These are phyloP conservation scores for Toxotes jaculatrix DNA, from an alignment of 2,113 vertebrate genomes.

Conservation along the genomic window DNA sequence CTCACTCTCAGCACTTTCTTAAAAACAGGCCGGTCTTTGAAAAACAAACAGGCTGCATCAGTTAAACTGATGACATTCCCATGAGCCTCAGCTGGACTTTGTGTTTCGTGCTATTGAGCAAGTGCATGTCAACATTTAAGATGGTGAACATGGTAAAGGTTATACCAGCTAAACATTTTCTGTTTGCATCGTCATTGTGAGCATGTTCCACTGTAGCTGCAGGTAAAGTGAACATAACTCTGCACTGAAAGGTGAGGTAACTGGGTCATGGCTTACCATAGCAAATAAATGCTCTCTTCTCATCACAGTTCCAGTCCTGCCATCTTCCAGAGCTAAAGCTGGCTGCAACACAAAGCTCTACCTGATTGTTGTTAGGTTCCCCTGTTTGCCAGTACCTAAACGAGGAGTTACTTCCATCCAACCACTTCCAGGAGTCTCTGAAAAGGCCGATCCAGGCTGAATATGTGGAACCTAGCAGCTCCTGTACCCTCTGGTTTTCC, in stretches of 20 bases:
- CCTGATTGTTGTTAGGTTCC: rapidly evolving
- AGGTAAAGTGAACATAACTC: neutral
- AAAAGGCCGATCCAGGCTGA: constrained; percentile 37
- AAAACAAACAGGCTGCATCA: no score
- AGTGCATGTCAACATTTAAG: no score
- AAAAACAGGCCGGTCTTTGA: neutral
- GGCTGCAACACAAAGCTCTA: neutral
- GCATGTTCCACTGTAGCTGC: no score
- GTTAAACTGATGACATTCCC: no score
- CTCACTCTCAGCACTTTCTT: neutral
- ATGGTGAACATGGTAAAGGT: no score
- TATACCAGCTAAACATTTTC: neutral
- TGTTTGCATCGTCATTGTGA: neutral
- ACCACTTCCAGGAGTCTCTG: constrained; percentile 21
- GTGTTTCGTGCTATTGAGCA: no score
- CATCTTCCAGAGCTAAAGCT: neutral
- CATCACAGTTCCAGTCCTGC: neutral
- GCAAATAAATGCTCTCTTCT: neutral
- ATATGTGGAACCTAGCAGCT: neutral
- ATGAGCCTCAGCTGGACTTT: no score
- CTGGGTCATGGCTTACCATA: constrained; percentile 6
- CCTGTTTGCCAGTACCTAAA: neutral
- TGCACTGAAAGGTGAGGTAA: neutral
- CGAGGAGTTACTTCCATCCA: neutral
- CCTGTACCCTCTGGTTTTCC: neutral